Evolutionary conservation across 1,140 invertebrate genomes (phyloP), one percentile per base, ranked within the genome.

Genomic region (Ptiloglossa arizonensis): DNA sequence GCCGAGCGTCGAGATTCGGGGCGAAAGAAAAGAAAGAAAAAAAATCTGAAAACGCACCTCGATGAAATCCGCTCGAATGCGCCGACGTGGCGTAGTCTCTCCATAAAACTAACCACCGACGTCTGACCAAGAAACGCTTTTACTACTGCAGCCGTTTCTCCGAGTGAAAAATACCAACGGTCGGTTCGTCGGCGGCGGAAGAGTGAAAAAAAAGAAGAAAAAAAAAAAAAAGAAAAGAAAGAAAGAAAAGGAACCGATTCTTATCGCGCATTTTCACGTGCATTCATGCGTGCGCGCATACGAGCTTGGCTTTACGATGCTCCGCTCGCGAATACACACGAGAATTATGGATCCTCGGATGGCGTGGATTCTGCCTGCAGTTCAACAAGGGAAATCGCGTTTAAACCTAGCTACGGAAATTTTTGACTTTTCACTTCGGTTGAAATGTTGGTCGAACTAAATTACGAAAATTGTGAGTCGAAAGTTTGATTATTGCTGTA

Each of bases 91-190:
- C 35, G 41, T 15, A 60, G 46, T 48, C 44, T 48, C 35, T 9
- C 73, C 66, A 50, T 76, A 69, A 59, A 76, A 74, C 44, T 60
- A 29, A 46, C 57, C 35, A 54, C 41, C 27, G 66, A 71, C 41
- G 73, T 68, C 63, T 77, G 79, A 81, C 71, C 75, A 64, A 68
- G 67, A 32, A 76, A 86, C 70, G 82, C 79, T 67, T 86, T 83
- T 86, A 86, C 79, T 70, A 73, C 81, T 86, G 56, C 48, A 13
- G 4, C 59, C 27, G 57, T 62, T 32, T 27, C 48, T 17, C 57
- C 6, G 24, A 27, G 19, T 15, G 66, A 54, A 62, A 60, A 62
- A 71, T 77, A 35, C 60, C 52, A 27, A 13, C 50, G 15, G 8
- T 27, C 64, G 48, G 29, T 69, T 69, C 44, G 63, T n/a, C 19